Evolutionary conservation across 2,888 invertebrate species (phyloP).

Genomic region (Polymixis flavicincta): DNA sequence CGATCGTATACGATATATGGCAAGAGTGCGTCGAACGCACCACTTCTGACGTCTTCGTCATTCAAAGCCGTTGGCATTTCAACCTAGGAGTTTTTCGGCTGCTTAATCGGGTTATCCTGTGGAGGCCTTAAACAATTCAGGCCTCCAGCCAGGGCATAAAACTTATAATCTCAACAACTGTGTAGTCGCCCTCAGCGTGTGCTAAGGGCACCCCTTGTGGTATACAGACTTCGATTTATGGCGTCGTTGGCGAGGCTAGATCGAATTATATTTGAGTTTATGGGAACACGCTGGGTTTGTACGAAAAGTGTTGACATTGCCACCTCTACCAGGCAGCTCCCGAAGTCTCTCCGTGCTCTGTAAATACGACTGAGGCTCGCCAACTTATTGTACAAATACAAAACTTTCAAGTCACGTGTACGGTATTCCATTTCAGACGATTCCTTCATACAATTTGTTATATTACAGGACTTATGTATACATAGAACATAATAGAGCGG

Average conservation of each 20-base stretch:
- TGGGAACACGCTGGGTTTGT: neutral
- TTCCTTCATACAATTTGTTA: constrained; percentile 76
- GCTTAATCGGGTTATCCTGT: neutral
- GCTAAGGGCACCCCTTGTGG: neutral
- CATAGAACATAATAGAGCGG: constrained; percentile 44
- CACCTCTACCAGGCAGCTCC: neutral
- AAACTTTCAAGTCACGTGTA: constrained; percentile 76
- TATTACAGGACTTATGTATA: constrained; percentile 63
- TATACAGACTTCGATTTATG: neutral
- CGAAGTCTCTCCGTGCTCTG: neutral
- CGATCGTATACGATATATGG: no score
- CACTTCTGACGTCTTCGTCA: no score
- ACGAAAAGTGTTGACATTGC: neutral
- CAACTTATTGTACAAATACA: constrained; percentile 67
- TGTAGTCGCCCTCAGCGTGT: no score
- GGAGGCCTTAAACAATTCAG: neutral
- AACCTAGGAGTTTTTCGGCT: neutral
- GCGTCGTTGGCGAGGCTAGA: neutral
- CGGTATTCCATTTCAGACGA: constrained; percentile 77
- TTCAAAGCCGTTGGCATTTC: neutral
- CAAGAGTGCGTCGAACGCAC: no score
- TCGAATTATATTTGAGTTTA: neutral
- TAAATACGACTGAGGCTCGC: constrained; percentile 37
- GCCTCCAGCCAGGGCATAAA: neutral
- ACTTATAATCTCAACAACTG: neutral